Evolutionary conservation across 2,888 invertebrate species (phyloP).

Genomic region (Platycnemis pennipes): DNA sequence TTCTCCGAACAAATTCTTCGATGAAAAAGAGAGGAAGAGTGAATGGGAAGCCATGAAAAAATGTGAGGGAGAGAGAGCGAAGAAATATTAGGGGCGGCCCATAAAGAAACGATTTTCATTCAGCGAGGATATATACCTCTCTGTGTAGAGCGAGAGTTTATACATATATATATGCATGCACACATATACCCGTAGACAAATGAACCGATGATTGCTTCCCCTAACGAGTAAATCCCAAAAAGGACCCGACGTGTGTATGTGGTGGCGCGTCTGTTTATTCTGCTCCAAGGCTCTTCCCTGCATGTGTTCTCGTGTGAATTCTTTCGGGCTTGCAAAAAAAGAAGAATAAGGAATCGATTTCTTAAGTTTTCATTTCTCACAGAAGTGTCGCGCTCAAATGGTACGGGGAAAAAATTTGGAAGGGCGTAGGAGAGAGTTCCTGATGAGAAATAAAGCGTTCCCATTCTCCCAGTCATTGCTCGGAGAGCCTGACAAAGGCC

Average conservation of each 20-base stretch:
- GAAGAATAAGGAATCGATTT: neutral
- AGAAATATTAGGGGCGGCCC: too few relatives aligned
- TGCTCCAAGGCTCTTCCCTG: neutral
- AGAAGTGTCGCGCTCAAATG: constrained; percentile 24
- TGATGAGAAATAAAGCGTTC: neutral
- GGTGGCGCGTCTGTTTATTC: neutral
- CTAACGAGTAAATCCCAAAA: constrained; percentile 51
- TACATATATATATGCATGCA: too few relatives aligned
- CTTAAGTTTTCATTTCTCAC: constrained; percentile 28
- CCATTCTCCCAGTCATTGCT: neutral
- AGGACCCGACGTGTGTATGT: constrained; percentile 18
- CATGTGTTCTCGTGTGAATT: constrained; percentile 28
- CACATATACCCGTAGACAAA: constrained; percentile 1
- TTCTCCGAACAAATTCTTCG: constrained; percentile 41
- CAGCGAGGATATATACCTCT: neutral
- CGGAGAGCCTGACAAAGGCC: neutral
- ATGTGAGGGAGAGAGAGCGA: neutral
- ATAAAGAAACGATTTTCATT: constrained; percentile 59
- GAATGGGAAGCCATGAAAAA: neutral
- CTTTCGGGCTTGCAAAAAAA: neutral
- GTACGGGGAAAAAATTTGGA: neutral
- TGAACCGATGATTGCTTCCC: constrained; percentile 52
- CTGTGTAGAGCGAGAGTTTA: neutral
- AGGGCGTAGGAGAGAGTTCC: neutral
- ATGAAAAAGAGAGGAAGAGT: neutral